Percentiles rank a stretch among this genome's conserved stretches.
phyloP scores from a whole-genome alignment of 2,888 invertebrate species.

The Antheraea assamensis region DNA sequence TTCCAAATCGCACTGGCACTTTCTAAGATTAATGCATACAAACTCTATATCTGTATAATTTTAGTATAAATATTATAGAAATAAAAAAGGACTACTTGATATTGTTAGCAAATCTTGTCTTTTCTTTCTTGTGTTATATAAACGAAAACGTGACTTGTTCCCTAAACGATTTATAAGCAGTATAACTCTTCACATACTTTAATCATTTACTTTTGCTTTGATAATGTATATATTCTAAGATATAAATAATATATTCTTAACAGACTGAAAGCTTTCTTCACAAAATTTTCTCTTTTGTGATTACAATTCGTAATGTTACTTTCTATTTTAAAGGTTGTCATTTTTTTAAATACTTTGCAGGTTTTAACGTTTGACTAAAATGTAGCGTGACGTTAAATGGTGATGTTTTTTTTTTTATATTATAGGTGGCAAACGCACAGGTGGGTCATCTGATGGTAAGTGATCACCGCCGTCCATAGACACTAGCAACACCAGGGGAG shows the following conservation, averaged over 20 bases:
- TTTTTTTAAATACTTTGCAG: no score
- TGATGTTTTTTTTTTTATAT: no score
- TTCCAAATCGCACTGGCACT: no score
- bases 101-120: background rate
- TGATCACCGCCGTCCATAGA: no score
- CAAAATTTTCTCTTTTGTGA: conserved; percentile 30
- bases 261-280: conserved; percentile 39
- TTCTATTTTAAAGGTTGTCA: conserved; percentile 26
- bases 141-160: conserved; percentile 60
- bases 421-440: no score
- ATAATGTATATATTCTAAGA: conserved; percentile 49
- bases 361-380: no score
- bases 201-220: conserved; percentile 62
- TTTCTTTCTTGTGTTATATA: conserved; percentile 22
- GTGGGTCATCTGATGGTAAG: no score
- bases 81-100: background rate
- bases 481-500: no score
- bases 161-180: conserved; percentile 65
- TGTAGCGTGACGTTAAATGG: no score
- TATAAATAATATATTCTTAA: conserved; percentile 47
- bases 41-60: background rate
- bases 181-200: conserved; percentile 60
- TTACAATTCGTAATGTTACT: conserved; percentile 25
- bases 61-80: background rate
- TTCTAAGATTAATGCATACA: background rate